phyloP scores from a whole-genome alignment of 2,797 vertebrate species.

The Thaleichthys pacificus region DNA sequence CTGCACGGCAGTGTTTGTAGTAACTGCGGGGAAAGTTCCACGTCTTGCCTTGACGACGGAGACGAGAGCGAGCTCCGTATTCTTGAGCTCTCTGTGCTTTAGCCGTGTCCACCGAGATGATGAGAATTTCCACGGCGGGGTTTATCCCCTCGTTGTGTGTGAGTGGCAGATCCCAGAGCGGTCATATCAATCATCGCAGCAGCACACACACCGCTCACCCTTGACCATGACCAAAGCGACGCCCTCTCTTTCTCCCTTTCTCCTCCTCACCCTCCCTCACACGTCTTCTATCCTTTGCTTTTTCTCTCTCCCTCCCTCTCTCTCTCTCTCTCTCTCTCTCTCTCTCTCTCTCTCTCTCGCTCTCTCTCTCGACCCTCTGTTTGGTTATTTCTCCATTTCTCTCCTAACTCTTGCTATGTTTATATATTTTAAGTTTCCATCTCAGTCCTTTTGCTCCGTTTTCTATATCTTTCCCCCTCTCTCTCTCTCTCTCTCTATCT shows the following conservation, averaged over 20 bases:
- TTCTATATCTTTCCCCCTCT: background rate
- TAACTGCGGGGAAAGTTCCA: background rate
- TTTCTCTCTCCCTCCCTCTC: background rate
- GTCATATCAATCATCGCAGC: slow-evolving; percentile 15
- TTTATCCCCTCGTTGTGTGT: slow-evolving; percentile 4
- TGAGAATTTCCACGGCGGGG: slow-evolving; percentile 14
- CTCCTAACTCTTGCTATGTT: background rate
- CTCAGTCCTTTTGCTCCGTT: background rate
- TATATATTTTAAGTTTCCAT: background rate
- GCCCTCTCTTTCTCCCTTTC: background rate
- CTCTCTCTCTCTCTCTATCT: background rate
- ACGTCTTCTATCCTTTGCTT: background rate
- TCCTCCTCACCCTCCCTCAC: background rate
- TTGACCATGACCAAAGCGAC: slow-evolving; percentile 2
- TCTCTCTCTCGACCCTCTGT: no score
- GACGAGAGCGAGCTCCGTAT: background rate
- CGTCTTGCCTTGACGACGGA: background rate
- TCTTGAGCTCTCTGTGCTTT: background rate
- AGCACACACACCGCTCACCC: background rate
- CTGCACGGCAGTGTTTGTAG: background rate
- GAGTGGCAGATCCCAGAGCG: slow-evolving; percentile 1
- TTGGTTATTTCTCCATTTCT: no score
- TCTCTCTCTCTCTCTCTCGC: no score
- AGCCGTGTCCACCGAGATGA: background rate
- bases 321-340: background rate